Evolutionary conservation across 2,113 vertebrate species (phyloP).

Genomic region (Parotia lawesii): DNA sequence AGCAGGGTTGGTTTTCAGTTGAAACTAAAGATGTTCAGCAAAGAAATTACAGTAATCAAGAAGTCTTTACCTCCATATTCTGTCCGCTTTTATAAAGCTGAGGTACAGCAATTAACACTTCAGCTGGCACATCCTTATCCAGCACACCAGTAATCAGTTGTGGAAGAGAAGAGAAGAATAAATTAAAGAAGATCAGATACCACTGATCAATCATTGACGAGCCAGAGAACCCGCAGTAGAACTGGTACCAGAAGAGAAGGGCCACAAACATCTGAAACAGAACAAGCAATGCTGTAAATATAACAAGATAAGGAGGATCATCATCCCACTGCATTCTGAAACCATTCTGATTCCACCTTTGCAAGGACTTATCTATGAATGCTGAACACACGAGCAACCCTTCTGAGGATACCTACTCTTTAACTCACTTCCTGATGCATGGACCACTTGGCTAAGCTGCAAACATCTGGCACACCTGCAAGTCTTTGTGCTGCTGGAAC

Average conservation of each 20-base stretch:
- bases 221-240: slow-evolving; percentile 96
- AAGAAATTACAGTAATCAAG: background rate
- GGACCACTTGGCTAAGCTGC: background rate
- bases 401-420: background rate
- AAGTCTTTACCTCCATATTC: slow-evolving; percentile 84
- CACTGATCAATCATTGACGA: slow-evolving; percentile 97
- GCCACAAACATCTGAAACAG: slow-evolving; percentile 91
- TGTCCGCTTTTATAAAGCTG: slow-evolving; percentile 92
- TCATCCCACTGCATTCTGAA: background rate
- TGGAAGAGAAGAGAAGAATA: slow-evolving; percentile 95
- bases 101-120: slow-evolving; percentile 83
- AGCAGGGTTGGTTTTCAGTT: background rate
- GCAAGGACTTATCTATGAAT: background rate
- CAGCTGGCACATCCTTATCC: slow-evolving; percentile 89
- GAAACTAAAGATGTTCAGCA: background rate
- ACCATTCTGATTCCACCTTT: background rate
- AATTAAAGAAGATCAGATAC: slow-evolving; percentile 98
- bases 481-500: background rate
- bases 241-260: slow-evolving; percentile 98
- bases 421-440: background rate
- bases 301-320: background rate
- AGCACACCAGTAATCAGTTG: slow-evolving; percentile 95
- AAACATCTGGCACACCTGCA: background rate
- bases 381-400: rapidly evolving
- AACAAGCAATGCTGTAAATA: background rate